Base-by-base conservation (phyloP, 2,888 invertebrate species). In the Mesorhabditis spiculigera region DNA sequence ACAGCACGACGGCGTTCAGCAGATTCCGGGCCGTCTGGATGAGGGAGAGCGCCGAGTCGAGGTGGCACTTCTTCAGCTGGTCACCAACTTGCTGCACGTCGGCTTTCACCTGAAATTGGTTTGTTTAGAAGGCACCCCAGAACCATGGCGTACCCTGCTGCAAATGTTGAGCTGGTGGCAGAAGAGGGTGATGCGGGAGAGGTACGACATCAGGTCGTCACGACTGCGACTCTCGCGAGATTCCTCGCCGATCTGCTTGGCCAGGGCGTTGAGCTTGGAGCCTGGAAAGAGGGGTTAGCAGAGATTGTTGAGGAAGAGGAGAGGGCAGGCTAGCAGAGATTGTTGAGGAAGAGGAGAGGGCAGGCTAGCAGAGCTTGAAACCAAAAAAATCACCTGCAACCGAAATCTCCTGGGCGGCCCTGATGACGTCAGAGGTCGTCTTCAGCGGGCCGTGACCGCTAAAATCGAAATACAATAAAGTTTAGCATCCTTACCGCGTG, bases 121-220 rank as follows among this genome's bases (percentile, higher is more conserved):
- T n/a, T n/a, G 3, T 50, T 50, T 63, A 4, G n/a, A 45, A 41
- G 5, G 63, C 10, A 68, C 6, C n/a, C 4, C 3, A 64, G 4
- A 66, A 64, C n/a, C n/a, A 10, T 16, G 5, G 61, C 75, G 63
- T 28, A 85, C 86, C 88, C 96, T 97, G 84, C 95, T 95, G 62
- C 97, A 98, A 84, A 99, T 98, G 87, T 97, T 97, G 87, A 98
- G 92, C 89, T 99, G 98, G 87, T 98, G 97, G 87, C 97, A 98
- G 89, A 97, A 97, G 1, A 98, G 90, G 0, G 94, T 94, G 82
- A 99, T 98, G 73, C 95, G 91, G 87, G 97, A 94, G 65, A 98
- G 90, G 87, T 98, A 98, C 4, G 97, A 95, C 63, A 95, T 88
- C 71, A 98, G 89, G 88, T 98, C 98, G 82, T 95, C 94, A 88